Conservation (phyloP, 2,113 vertebrate genomes). For the Hirundichthys speculiger region DNA sequence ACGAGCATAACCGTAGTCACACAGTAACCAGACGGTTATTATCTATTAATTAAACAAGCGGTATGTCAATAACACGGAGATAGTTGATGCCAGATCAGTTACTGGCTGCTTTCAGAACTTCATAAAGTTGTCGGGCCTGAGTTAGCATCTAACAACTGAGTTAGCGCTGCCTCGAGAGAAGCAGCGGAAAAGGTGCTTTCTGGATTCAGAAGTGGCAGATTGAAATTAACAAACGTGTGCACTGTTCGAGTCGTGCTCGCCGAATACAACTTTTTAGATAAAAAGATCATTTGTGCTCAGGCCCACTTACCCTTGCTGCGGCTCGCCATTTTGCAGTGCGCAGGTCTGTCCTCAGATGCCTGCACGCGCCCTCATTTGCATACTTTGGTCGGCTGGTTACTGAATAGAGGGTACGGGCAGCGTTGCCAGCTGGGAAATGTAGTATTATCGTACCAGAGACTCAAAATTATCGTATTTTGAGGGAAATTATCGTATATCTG, state of each 20-base stretch:
- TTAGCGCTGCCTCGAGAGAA: not conserved
- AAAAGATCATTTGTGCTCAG: not conserved
- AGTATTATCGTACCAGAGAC: too few species aligned
- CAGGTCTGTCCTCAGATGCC: not conserved
- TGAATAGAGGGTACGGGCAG: too few species aligned
- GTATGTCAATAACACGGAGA: not conserved
- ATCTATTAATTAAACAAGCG: not conserved
- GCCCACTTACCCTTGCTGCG: slow-evolving; percentile 76
- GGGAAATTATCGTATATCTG: too few species aligned
- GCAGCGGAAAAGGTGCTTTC: not conserved
- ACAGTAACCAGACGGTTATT: not conserved
- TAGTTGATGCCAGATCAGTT: fast-evolving
- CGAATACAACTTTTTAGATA: not conserved
- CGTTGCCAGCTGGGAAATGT: too few species aligned
- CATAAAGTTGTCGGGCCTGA: slow-evolving; percentile 16
- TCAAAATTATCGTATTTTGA: too few species aligned
- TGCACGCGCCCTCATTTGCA: too few species aligned
- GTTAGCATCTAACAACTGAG: slow-evolving; percentile 42
- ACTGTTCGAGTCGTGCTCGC: fast-evolving
- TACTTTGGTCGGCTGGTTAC: too few species aligned
- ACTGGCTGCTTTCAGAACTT: not conserved
- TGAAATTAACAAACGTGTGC: not conserved
- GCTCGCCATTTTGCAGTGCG: slow-evolving; percentile 81
- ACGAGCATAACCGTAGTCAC: not conserved
- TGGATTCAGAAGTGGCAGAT: fast-evolving